phyloP scores from a whole-genome alignment of 2,797 vertebrate species.

The Spinibarbus caldwelli region DNA sequence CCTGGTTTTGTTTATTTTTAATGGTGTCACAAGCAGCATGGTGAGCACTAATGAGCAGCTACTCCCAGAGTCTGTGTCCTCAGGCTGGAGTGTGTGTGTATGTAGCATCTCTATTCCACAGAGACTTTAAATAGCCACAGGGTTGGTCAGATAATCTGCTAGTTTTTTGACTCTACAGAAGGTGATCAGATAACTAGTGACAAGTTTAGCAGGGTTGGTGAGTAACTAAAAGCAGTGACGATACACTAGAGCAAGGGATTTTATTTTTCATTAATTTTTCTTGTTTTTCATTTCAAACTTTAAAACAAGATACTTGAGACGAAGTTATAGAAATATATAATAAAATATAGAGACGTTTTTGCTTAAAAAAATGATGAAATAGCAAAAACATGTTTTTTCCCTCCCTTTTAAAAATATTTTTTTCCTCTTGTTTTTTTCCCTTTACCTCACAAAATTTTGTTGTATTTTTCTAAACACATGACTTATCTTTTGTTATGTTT shows the following conservation, averaged over 20 bases:
- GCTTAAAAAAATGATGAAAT: too few species aligned
- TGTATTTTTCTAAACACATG: not conserved
- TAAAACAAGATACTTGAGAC: too few species aligned
- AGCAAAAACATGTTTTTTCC: too few species aligned
- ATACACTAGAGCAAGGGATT: not conserved
- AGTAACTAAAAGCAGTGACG: slow-evolving; percentile 1
- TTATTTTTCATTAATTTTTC: not conserved
- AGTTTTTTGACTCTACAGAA: not conserved
- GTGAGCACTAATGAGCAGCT: slow-evolving; percentile 16
- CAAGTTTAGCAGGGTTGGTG: not conserved
- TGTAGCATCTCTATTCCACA: not conserved
- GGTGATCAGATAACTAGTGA: slow-evolving; percentile 9
- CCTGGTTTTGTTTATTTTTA: slow-evolving; percentile 6
- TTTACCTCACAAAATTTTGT: not conserved
- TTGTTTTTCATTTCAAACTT: not conserved
- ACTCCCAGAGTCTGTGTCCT: slow-evolving; percentile 6
- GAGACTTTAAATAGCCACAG: not conserved
- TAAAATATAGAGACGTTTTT: too few species aligned
- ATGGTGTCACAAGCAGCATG: slow-evolving; percentile 16
- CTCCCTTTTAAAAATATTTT: too few species aligned
- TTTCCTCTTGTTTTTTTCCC: too few species aligned
- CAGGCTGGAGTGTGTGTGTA: not conserved
- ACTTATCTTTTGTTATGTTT: too few species aligned
- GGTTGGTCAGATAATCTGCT: slow-evolving; percentile 18
- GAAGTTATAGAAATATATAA: too few species aligned